A percentile compares a stretch with the other conserved stretches of the same genome.
These are phyloP conservation scores for Phyto melanocephala DNA, from an alignment of 2,888 invertebrate genomes.

Conservation along the genomic window DNA sequence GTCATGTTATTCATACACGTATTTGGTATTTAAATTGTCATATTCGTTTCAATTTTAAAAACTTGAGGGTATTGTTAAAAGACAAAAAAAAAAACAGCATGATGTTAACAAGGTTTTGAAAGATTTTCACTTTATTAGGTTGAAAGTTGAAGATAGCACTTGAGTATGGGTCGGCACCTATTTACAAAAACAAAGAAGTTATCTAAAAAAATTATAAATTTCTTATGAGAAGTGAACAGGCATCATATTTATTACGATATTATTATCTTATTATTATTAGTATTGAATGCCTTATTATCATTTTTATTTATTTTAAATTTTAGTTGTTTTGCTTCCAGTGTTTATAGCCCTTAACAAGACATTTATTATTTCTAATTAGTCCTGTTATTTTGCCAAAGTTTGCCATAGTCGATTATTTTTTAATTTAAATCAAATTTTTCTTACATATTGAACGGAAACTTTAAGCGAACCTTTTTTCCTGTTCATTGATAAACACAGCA, in stretches of 20 bases:
- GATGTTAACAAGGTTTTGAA: conserved; percentile 44
- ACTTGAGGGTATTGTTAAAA: not conserved
- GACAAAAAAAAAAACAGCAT: conserved; percentile 33
- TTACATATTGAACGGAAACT: conserved; percentile 28
- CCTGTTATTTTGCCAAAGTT: not conserved
- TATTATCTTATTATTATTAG: conserved; percentile 24
- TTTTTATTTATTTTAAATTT: conserved; percentile 49
- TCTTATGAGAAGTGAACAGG: no score
- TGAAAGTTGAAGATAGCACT: not conserved
- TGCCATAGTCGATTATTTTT: no score
- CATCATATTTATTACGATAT: not conserved
- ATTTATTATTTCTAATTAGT: conserved; percentile 44
- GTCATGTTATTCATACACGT: not conserved
- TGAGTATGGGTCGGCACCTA: not conserved
- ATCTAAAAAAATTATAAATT: no score
- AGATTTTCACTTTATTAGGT: conserved; percentile 8
- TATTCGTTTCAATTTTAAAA: not conserved
- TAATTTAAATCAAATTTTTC: no score
- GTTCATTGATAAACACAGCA: not conserved
- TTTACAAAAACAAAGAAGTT: no score
- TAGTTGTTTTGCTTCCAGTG: conserved; percentile 51
- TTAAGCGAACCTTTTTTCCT: not conserved
- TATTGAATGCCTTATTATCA: conserved; percentile 46
- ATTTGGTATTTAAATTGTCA: conserved; percentile 10
- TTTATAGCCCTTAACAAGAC: conserved; percentile 41